Evolutionary conservation across 2,888 invertebrate species (phyloP), one percentile per base, ranked within the genome.

Genomic region (Sylvicola cinctus): DNA sequence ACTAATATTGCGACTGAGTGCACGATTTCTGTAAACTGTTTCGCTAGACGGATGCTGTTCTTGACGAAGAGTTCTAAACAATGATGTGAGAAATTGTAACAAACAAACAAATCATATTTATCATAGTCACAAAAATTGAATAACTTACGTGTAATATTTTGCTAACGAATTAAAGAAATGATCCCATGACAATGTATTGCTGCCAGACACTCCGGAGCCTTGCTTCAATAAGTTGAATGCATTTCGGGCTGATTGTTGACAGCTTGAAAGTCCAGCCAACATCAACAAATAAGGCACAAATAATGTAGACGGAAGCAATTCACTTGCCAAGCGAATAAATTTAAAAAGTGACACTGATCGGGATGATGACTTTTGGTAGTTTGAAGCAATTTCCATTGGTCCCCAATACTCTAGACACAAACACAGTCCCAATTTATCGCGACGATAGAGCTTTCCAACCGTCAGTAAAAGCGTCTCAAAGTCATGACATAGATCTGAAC

Each of bases 281-380:
- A 93, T 85, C 44, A 74, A 74, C 41, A 91, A 63, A 59, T 88
- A 91, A 0, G 83, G 78, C 3, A 81, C 78, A 54, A 88, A 83
- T 34, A 93, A 60, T 14, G 79, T 72, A 5, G 83, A 71, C 7
- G 84, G 80, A 40, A 90, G 62, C 49, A 83, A 66, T 55, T 87
- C 87, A 31, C 90, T 87, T 29, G 88, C 80, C 40, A 83, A 63
- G 1, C 85, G 70, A 25, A 93, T 75, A 58, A 95, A 91, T 62
- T 91, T 93, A 60, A 79, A 84, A 27, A 95, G 60, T 0, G 80
- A 74, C 5, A 81, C 77, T 35, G 81, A 71, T 35, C 77, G 66
- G 0, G 74, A 68, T 4, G 65, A 64, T 12, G 65, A 49, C 26
- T 57, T 46, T 4, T 45, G 42, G 34, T 46, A 46, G 34, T 45